Evolutionary conservation across 2,113 vertebrate genomes (phyloP), one percentile per base, ranked within the genome.

Genomic region (Hemiscyllium ocellatum): DNA sequence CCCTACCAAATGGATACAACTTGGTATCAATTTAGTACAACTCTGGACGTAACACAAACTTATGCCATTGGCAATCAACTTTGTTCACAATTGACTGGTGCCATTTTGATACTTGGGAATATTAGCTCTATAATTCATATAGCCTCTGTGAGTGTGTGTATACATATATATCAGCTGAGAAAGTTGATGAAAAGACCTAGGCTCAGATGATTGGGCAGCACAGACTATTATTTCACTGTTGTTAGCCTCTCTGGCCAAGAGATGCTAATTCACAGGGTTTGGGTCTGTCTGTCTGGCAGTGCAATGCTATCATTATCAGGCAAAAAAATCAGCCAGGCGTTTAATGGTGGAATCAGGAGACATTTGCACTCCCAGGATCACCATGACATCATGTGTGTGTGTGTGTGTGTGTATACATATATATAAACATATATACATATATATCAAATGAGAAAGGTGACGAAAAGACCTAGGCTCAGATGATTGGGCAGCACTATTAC

Each of bases 291-390:
- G 98, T 98, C 98, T 97, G 96, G 96, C 97, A 97, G 97, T 97
- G 97, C 98, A 98, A 97, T 97, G 98, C 98, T 98, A 98, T 98
- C 98, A 98, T 98, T 98, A 98, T 98, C 98, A 97, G 97, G 97
- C 98, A n/a, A n/a, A n/a, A n/a, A 98, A 98, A 98, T 98, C 98
- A 98, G 97, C 97, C 98, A 98, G 98, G 98, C 98, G 97, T 98
- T 98, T 98, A 98, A 98, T 98, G 98, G 98, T 97, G 98, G 98
- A 98, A 98, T 98, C 98, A 98, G 97, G 97, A 98, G 98, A 98
- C 98, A 98, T 98, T 98, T 98, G 98, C 98, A 98, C 98, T 98
- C 97, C 66, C 95, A 96, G 97, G 98, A 98, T 98, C 98, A 97
- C 97, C 97, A 98, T 98, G 98, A 98, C 98, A 98, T 98, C 98